phyloP scores from a whole-genome alignment of 2,113 vertebrate genomes.

The Vicugna pacos region DNA sequence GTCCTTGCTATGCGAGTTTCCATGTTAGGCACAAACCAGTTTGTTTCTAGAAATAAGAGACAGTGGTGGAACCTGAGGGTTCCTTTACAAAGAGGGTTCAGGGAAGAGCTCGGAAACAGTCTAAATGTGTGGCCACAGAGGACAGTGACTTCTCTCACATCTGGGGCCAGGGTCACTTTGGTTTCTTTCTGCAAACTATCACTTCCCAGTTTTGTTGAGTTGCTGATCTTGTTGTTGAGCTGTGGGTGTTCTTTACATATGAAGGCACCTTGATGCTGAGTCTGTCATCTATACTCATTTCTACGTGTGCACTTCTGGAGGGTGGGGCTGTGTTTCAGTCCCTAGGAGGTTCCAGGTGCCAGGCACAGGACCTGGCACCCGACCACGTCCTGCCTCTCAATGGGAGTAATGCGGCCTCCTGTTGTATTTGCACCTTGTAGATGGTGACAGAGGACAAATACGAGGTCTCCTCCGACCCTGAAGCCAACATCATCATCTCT shows the following conservation, averaged over 20 bases:
- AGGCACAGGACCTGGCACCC: neutral
- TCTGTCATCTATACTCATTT: accelerated
- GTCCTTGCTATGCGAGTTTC: neutral
- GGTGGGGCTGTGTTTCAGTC: neutral
- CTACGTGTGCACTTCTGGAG: neutral
- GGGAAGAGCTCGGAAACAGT: neutral
- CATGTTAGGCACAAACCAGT: too few relatives aligned
- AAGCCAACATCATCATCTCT: slow-evolving; percentile 90
- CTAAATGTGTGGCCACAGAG: accelerated
- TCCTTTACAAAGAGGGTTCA: neutral
- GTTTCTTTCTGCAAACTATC: neutral
- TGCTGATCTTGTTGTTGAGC: neutral
- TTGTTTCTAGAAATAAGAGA: neutral
- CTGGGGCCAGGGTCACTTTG: too few relatives aligned
- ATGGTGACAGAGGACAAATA: slow-evolving; percentile 92
- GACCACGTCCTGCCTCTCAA: accelerated
- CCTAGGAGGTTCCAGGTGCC: accelerated
- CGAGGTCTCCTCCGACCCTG: slow-evolving; percentile 89
- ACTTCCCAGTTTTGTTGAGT: accelerated
- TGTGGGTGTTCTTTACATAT: neutral
- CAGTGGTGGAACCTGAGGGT: neutral
- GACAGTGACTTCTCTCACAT: accelerated
- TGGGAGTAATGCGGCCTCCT: neutral
- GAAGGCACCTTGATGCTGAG: neutral
- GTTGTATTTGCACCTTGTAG: slow-evolving; percentile 73